These are phyloP conservation scores for Antechinus flavipes DNA, from an alignment of 2,113 vertebrate genomes.

Conservation along the genomic window DNA sequence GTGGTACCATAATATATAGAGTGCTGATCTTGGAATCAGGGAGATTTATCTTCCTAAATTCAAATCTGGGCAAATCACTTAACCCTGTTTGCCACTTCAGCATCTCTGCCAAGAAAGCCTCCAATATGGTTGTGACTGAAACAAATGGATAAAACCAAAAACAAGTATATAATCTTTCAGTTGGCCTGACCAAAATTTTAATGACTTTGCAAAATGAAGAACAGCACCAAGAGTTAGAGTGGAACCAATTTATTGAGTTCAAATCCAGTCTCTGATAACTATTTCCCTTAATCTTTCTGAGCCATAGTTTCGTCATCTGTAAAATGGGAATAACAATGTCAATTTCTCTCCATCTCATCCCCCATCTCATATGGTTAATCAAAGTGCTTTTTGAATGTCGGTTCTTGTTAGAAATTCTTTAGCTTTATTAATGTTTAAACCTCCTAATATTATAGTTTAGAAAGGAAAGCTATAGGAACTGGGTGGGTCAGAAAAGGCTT, in stretches of 20 bases:
- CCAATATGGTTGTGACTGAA: not conserved
- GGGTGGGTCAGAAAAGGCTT: not conserved
- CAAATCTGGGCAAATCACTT: not conserved
- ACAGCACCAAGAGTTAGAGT: not conserved
- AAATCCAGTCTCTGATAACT: not conserved
- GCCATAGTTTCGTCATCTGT: not conserved
- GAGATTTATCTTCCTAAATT: not conserved
- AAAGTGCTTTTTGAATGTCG: not conserved
- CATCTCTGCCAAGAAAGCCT: not conserved
- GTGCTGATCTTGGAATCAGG: not conserved
- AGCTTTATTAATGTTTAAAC: not conserved
- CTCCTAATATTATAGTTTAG: not conserved
- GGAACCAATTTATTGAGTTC: not conserved
- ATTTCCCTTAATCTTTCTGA: not conserved
- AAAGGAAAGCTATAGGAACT: not conserved
- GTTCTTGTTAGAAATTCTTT: not conserved
- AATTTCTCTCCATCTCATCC: too few species aligned
- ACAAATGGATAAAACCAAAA: not conserved
- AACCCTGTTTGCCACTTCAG: not conserved
- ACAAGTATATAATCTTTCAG: not conserved
- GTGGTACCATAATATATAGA: not conserved
- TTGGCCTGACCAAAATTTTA: not conserved
- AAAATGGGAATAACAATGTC: not conserved
- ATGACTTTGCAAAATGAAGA: not conserved
- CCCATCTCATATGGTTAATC: not conserved